Evolutionary conservation across 2,888 invertebrate genomes (phyloP).

Genomic region (Tenthredo livida): DNA sequence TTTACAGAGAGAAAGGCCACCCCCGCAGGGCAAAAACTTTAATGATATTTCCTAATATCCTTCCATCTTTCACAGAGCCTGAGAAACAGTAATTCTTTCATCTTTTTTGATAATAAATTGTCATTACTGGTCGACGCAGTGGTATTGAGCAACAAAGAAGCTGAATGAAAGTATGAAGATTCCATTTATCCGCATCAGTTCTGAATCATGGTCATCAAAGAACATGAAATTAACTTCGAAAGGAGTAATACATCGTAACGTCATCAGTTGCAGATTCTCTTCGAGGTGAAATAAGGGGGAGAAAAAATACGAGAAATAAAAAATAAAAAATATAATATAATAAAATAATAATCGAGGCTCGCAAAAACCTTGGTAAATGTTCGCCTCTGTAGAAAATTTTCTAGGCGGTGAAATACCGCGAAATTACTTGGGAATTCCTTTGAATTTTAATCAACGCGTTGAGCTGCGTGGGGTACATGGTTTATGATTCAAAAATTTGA

Average conservation of each 20-base stretch:
- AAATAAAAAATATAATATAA: background rate
- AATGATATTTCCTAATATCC: conserved; percentile 31
- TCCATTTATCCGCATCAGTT: background rate
- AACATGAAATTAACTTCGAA: background rate
- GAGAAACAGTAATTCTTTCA: conserved; percentile 3
- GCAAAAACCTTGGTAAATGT: conserved; percentile 4
- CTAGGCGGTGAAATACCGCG: background rate
- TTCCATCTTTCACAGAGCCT: conserved; percentile 10
- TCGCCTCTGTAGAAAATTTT: background rate
- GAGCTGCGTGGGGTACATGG: background rate
- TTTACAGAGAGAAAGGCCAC: conserved; percentile 59
- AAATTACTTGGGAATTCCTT: conserved; percentile 31
- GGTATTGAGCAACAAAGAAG: background rate
- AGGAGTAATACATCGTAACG: background rate
- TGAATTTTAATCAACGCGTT: conserved; percentile 30
- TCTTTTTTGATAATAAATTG: background rate
- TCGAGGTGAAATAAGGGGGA: too few species aligned
- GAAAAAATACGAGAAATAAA: background rate
- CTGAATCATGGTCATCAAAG: background rate
- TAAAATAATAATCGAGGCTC: background rate
- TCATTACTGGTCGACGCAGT: background rate
- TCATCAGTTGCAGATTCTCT: background rate
- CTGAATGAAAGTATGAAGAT: background rate
- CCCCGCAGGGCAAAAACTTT: conserved; percentile 26
- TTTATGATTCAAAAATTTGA: conserved; percentile 19